Evolutionary conservation across 2,113 vertebrate species (phyloP), one percentile per base, ranked within the genome.

Genomic region (Semicossyphus pulcher): DNA sequence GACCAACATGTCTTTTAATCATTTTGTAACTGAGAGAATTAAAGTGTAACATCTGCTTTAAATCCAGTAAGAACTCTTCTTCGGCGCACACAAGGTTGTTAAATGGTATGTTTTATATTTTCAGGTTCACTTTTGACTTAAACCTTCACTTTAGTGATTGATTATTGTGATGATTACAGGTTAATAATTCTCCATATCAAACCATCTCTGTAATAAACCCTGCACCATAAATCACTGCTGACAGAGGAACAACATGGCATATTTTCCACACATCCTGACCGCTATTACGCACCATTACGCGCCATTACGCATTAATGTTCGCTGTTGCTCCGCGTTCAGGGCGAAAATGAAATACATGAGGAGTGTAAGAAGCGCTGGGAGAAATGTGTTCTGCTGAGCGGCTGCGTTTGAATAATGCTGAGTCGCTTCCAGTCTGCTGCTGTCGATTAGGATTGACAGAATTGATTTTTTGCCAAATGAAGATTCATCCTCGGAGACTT

Each of bases 261-360:
- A 7, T 56, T 54, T 42, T 21, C n/a, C 53, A 34, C 41, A 28
- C 42, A 18, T 14, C 15, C 36, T 39, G 41, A 23, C 32, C 44
- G 56, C 61, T 63, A 51, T 57, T 74, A 69, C 78, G 69, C 77
- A 37, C 47, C 60, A 42, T 61, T 72, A 76, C 66, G 64, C 72
- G 49, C 75, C 36, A 32, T 62, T 74, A 68, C 74, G 67, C 78
- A 36, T 42, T 56, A 21, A 34, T 76, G 64, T 42, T 26, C 32
- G 23, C 7, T 18, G 52, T 63, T 34, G 61, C 36, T 36, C 21
- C 65, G 18, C 36, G 32, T 53, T 48, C 41, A 10, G 29, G 16
- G 25, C 28, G 25, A 44, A 51, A 68, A 71, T 68, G 37, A 44
- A 61, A 75, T 7, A 18, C 45, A 23, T 0, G 51, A 29, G 29